phyloP scores from a whole-genome alignment of 23 tunicate species.

The Oikopleura albicans region DNA sequence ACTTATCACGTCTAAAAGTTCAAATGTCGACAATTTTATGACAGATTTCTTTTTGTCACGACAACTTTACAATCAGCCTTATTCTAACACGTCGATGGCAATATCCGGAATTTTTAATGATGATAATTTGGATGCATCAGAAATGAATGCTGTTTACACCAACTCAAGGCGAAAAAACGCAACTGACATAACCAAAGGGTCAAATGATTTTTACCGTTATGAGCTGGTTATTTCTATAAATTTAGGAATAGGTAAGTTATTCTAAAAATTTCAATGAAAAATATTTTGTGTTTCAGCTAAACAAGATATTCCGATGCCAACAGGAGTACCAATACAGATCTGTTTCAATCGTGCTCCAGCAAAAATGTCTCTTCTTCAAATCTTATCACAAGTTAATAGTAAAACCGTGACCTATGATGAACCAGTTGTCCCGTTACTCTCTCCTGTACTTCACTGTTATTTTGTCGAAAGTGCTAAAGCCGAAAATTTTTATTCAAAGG shows the following conservation, averaged over 20 bases:
- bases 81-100: background rate
- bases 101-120: background rate
- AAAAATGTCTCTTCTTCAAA: too few relatives aligned
- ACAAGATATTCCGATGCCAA: background rate
- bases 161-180: background rate
- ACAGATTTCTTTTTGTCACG: background rate
- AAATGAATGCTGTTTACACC: background rate
- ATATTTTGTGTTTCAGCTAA: slow-evolving; percentile 1
- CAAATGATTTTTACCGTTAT: background rate
- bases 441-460: background rate
- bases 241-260: background rate
- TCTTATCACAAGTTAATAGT: too few relatives aligned
- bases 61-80: background rate
- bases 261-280: background rate
- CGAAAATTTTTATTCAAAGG: background rate
- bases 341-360: background rate
- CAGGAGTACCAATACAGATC: background rate
- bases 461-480: background rate
- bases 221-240: too few relatives aligned
- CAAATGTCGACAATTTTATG: background rate
- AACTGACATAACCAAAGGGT: background rate
- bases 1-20: background rate
- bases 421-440: too few relatives aligned
- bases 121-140: background rate
- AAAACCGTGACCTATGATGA: too few relatives aligned